Base-by-base conservation (phyloP, 2,797 vertebrate species). In the Poeciliopsis turneri region DNA sequence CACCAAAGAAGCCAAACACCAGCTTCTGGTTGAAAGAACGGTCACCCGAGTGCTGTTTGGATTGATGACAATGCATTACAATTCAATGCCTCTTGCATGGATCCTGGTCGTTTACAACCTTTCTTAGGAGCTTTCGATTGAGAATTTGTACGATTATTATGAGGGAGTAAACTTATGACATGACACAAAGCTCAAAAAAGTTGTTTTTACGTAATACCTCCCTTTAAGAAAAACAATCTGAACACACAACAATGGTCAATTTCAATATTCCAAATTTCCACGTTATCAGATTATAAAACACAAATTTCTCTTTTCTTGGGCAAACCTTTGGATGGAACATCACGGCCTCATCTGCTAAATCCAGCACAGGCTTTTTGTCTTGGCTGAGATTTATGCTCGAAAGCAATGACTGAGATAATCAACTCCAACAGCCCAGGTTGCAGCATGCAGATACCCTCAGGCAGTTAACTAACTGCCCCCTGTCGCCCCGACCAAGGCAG, bases 401-500 rank as follows among this genome's bases (percentile, higher is more conserved):
- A 77, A 72, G 80, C 73, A 15, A 87, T 41, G 57, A 76, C 80
- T 70, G 76, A 87, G 78, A 87, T 77, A 91, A 89, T 91, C 86
- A 88, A 73, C 39, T 28, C 45, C 64, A 87, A 88, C 82, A 84
- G 75, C 80, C 72, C 74, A 55, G 80, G 49, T 78, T 88, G 79
- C 73, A 47, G 70, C 55, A 78, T 76, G 77, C 76, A 85, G 76
- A 78, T 82, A 82, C 86, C 49, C 79, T 72, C 77, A 78, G 84
- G 86, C 84, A 82, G 81, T 84, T 90, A 90, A 92, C 88, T 16
- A 91, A 90, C 86, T 88, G 80, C 83, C 89, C 89, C 84, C 83
- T 87, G 77, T 72, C 84, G 80, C 75, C 82, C 73, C 88, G 85
- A 88, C 82, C 80, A 83, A 82, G 69, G 78, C 80, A 86, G 77